Base-by-base conservation (phyloP, 1,140 invertebrate genomes). In the Neoseiulus cucumeris region DNA sequence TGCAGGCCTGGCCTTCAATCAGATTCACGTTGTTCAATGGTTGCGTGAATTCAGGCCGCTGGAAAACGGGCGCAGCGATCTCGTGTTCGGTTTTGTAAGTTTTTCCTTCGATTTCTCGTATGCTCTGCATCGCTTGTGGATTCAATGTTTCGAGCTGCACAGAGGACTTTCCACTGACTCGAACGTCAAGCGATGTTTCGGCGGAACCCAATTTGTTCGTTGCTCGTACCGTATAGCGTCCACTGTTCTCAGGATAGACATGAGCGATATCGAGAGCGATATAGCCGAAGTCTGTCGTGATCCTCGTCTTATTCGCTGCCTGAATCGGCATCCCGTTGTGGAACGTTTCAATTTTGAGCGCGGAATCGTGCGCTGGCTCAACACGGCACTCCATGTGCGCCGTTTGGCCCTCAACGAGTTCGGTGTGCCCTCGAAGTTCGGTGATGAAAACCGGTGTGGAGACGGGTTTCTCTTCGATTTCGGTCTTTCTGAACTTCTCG, bases 241-340 rank as follows among this genome's bases (percentile, higher is more conserved):
- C 95, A 66, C 86, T 87, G 78, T 98, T 94, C 79, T 92, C 90
- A 4, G 89, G 84, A 55, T 93, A 85, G 64, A 86, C 82, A 69
- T 93, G 87, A 59, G 82, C 82, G 72, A 96, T 91, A 75, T 95
- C 91, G 68, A 96, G 77, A 44, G 90, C 87, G 64, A 92, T 86
- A 70, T 93, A 95, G 70, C 91, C 91, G 78, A 96, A 96, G 76
- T 95, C 91, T 72, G 90, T 89, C 51, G 89, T 91, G 69, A 89
- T 88, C 75, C 92, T 89, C 28, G 64, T 42, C 17, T 66, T 68
- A 14, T 91, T 87, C 59, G 91, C 89, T 71, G 73, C 72, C 25
- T 71, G 69, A 17, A 81, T 66, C 17, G 76, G 76, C 55, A 74
- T 72, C 42, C 79, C 80, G 70, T 81, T 80, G 65, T 72, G 73